Evolutionary conservation across 2,797 vertebrate genomes (phyloP).

Genomic region (Urophycis tenuis): DNA sequence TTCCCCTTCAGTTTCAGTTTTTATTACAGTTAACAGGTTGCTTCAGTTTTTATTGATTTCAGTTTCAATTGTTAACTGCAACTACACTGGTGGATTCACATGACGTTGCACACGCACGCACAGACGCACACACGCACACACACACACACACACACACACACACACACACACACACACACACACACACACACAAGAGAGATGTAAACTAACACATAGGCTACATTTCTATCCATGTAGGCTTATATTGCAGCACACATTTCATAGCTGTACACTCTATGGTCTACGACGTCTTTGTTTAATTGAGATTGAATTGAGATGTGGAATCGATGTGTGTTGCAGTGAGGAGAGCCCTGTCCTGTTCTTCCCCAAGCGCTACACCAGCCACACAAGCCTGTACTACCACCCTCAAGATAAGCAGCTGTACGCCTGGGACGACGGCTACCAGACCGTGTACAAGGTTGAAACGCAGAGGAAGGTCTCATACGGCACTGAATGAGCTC

Average conservation of each 20-base stretch:
- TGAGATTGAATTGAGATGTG: background rate
- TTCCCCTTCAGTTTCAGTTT: too few species aligned
- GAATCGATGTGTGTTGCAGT: conserved; percentile 18
- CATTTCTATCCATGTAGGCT: background rate
- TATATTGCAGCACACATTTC: background rate
- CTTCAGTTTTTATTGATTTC: too few species aligned
- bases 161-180: background rate
- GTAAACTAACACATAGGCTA: background rate
- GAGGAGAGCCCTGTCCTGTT: conserved; percentile 67
- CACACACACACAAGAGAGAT: background rate
- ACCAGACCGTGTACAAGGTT: conserved; percentile 88
- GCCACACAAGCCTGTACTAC: conserved; percentile 84
- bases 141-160: background rate
- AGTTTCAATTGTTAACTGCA: too few species aligned
- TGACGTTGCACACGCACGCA: background rate
- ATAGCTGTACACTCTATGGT: background rate
- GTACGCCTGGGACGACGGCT: conserved; percentile 91
- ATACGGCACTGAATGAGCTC: background rate
- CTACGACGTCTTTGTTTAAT: background rate
- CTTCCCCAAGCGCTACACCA: conserved; percentile 81
- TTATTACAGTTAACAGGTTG: too few species aligned
- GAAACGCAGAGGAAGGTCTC: conserved; percentile 60
- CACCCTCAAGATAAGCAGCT: conserved; percentile 82
- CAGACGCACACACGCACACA: background rate
- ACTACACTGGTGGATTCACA: too few species aligned